phyloP scores from a whole-genome alignment of 30 jellyfish, hydroid and myxozoan species.

The Turritopsis rubra region DNA sequence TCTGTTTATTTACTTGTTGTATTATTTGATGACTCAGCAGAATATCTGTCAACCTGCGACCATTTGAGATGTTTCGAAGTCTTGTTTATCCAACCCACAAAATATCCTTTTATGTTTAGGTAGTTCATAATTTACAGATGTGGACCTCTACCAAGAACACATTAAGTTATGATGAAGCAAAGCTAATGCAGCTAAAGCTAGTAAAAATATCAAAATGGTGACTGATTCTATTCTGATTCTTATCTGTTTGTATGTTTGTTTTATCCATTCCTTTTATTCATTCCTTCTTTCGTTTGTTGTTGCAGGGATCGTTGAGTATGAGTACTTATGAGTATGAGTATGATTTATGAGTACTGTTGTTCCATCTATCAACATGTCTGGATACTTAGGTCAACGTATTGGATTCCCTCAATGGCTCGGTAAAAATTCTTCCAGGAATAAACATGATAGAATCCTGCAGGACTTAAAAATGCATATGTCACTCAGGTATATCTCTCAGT shows the following conservation, averaged over 20 bases:
- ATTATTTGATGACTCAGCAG: too few species aligned
- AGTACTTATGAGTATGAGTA: too few species aligned
- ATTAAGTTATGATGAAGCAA: slow-evolving; percentile 73
- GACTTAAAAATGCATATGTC: slow-evolving; percentile 81
- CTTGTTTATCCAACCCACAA: too few species aligned
- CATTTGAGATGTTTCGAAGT: background rate
- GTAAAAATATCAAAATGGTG: slow-evolving; percentile 81
- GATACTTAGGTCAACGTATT: slow-evolving; percentile 68
- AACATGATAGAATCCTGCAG: slow-evolving; percentile 84
- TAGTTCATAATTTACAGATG: slow-evolving; percentile 89
- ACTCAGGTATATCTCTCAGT: slow-evolving; percentile 53
- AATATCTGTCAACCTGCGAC: too few species aligned
- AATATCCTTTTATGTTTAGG: slow-evolving; percentile 29
- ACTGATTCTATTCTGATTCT: background rate
- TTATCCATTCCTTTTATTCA: background rate
- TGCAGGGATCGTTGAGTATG: slow-evolving; percentile 93
- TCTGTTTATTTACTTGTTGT: background rate
- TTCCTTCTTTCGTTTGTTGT: background rate
- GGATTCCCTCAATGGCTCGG: slow-evolving; percentile 99
- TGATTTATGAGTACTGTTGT: slow-evolving; percentile 70
- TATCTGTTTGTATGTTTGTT: background rate
- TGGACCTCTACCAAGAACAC: slow-evolving; percentile 78
- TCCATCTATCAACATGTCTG: slow-evolving; percentile 84
- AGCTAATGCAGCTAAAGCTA: slow-evolving; percentile 57
- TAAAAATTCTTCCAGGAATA: slow-evolving; percentile 68